These are phyloP conservation scores for Periophthalmus modestus DNA, from an alignment of 2,113 vertebrate genomes.

Conservation along the genomic window DNA sequence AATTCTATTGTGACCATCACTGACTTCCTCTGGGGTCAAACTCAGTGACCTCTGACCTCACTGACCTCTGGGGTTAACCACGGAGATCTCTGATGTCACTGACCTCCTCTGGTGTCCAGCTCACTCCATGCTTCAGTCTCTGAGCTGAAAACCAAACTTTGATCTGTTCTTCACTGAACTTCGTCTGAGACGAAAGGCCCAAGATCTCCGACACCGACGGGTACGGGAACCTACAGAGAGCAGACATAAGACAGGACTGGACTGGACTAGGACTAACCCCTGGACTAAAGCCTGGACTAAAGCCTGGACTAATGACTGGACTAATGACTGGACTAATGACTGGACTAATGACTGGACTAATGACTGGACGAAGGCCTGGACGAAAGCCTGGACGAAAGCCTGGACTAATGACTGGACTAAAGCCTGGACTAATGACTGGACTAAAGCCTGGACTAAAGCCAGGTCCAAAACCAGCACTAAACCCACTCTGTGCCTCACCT, in stretches of 20 bases:
- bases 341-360: neutral
- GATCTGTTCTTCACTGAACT: slow-evolving; percentile 96
- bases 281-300: too few relatives aligned
- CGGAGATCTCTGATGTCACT: slow-evolving; percentile 36
- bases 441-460: neutral
- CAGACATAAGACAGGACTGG: neutral
- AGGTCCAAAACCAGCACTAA: neutral
- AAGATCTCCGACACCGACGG: slow-evolving; percentile 92
- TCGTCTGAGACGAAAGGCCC: slow-evolving; percentile 90
- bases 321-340: neutral
- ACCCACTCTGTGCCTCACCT: slow-evolving; percentile 61
- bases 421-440: neutral
- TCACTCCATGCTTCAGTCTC: slow-evolving; percentile 94
- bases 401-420: neutral
- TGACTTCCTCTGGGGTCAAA: too few relatives aligned
- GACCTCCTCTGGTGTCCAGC: slow-evolving; percentile 95
- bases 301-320: neutral
- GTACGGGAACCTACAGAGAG: slow-evolving; percentile 83
- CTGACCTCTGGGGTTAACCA: neutral
- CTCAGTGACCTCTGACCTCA: too few relatives aligned
- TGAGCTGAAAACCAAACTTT: slow-evolving; percentile 99
- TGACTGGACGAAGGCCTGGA: too few relatives aligned
- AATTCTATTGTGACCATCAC: too few relatives aligned
- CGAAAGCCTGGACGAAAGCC: neutral
- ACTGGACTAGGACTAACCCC: neutral